Evolutionary conservation across 2,113 vertebrate species (phyloP), one percentile per base, ranked within the genome.

Genomic region (Typhlomys cinereus): DNA sequence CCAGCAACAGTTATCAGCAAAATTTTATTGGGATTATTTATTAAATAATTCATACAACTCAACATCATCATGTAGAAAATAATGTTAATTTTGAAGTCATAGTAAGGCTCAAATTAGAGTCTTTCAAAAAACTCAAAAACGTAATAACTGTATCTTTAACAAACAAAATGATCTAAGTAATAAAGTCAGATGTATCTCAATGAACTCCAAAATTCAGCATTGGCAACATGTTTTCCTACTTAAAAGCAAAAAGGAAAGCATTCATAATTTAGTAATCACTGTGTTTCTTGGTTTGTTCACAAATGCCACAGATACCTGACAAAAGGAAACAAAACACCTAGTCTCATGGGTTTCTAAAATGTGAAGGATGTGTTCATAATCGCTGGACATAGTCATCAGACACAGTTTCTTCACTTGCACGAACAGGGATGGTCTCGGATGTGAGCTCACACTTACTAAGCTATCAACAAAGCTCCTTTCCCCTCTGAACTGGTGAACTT

Each of bases 11-110:
- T 89, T 91, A 95, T 95, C 86, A 95, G 90, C 96, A 97, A 96
- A 95, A 95, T 61, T 97, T 98, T 98, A 98, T 97, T 98, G 59
- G n/a, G 31, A 36, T 81, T 96, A 96, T 87, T 96, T 92, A 94
- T 95, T 94, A 93, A 96, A 95, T 92, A 97, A 94, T 94, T 94
- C n/a, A 48, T 89, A 97, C 10, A 96, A 94, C 94, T 93, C 85
- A 97, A 88, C 50, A 96, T 87, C 84, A 96, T 71, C 95, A 81
- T 93, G 96, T 5, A 4, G 90, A 97, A n/a, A 93, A 97, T 92
- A 90, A 96, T 66, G 15, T 85, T 84, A 61, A 27, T 66, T 75
- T 73, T 67, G 39, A 87, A 91, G 76, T 89, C 87, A 66, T 7
- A 75, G 64, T 76, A 94, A 95, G 36, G 34, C 29, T 95, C 81